Evolutionary conservation across 2,888 invertebrate species (phyloP).

Genomic region (Hypselothyrea guttata): DNA sequence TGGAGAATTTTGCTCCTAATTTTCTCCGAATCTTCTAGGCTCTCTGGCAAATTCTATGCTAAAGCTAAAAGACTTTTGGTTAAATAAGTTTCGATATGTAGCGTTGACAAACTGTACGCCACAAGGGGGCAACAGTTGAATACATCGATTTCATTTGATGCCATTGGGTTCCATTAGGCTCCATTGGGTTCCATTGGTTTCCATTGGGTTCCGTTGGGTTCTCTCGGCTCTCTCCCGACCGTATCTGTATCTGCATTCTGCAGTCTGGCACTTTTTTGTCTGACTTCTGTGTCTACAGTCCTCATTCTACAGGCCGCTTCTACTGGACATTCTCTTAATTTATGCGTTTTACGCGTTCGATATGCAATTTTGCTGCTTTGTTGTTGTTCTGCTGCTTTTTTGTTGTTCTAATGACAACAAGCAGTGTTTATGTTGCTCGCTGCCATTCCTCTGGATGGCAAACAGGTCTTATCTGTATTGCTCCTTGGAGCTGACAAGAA

Average conservation of each 20-base stretch:
- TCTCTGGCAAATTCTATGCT: not conserved
- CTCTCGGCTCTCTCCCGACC: constrained; percentile 4
- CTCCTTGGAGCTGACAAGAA: constrained; percentile 7
- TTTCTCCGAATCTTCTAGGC: no score
- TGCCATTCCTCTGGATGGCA: constrained; percentile 29
- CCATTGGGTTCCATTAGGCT: no score
- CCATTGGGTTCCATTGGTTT: constrained; percentile 33
- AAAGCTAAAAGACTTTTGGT: constrained; percentile 8
- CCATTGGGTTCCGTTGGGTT: constrained; percentile 4
- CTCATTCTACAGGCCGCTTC: constrained; percentile 34
- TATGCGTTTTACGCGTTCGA: constrained; percentile 66
- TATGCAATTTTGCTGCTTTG: constrained; percentile 69
- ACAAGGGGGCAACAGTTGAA: no score
- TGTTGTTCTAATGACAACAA: constrained; percentile 64
- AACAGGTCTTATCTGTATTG: constrained; percentile 17
- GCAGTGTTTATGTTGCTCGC: constrained; percentile 26
- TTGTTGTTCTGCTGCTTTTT: constrained; percentile 22
- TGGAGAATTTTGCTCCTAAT: no score
- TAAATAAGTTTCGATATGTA: constrained; percentile 25
- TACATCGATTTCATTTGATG: no score
- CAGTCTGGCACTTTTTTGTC: constrained; percentile 46
- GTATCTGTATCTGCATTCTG: constrained; percentile 68
- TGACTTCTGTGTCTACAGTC: constrained; percentile 17
- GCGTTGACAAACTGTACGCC: constrained; percentile 51
- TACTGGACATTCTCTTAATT: constrained; percentile 58